Base-by-base conservation (phyloP, 2,797 vertebrate species). In the Sebastes itinus region DNA sequence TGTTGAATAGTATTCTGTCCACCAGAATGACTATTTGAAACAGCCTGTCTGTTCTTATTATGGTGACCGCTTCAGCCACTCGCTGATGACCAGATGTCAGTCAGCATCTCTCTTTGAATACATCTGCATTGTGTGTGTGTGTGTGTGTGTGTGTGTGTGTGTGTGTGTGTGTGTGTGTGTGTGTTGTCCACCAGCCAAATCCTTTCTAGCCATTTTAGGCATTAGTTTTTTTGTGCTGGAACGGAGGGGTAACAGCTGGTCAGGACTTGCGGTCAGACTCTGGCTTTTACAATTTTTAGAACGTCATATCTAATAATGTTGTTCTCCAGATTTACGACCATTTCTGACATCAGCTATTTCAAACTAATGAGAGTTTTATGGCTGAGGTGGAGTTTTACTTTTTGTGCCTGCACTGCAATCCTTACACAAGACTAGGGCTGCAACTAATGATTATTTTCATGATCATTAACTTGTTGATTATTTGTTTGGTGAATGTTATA, bases 221-320 rank as follows among this genome's bases (percentile, higher is more conserved):
- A 56, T 89, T 87, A 81, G 68, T 87, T 75, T 6, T 75, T 87
- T 86, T 82, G 75, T 78, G 82, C 70, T 87, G 86, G 78, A 76
- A 54, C 23, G 2, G 80, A 79, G 67, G 52, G 63, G 12, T 30
- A 88, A 83, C 90, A 92, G 88, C 90, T 92, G 92, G 64, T 87
- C 68, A 63, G 81, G 66, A 82, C 87, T 87, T 86, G 86, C 84
- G 89, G 77, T 88, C 82, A 72, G 75, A 83, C 61, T 75, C 77
- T 71, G 83, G 81, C 79, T 85, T 81, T 89, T 75, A 87, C 67
- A 60, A 38, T 86, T 86, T 46, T 80, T 42, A 84, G 8, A 85
- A 64, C 60, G 65, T 91, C 85, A 85, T 60, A 65, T 86, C 61
- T 78, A 84, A 82, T 88, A 76, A 83, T 75, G 77, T 73, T 88